Conservation (phyloP, 1,140 invertebrate genomes). For the Diplogasteroides magnus region DNA sequence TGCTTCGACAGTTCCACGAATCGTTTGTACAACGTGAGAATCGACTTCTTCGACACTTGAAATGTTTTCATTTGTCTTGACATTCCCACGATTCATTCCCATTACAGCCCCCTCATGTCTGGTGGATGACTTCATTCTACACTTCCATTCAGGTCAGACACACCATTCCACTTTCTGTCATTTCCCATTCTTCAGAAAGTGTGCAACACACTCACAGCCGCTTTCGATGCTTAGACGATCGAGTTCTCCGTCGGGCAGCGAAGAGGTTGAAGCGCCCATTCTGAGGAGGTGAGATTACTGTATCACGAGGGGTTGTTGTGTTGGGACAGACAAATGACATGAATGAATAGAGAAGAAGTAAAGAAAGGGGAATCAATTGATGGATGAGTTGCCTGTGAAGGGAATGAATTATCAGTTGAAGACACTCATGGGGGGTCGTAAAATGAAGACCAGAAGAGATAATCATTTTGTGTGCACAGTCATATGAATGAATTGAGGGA, state of each 20-base stretch:
- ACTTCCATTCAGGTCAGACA: too few relatives aligned
- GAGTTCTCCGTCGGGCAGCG: conserved; percentile 33
- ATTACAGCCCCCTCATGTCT: too few relatives aligned
- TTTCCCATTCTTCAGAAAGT: too few relatives aligned
- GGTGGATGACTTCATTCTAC: too few relatives aligned
- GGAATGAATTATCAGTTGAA: conserved; percentile 2
- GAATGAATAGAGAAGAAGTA: not conserved
- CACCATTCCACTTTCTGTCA: too few relatives aligned
- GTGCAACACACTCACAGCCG: conserved; percentile 37
- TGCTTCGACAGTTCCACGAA: conserved; percentile 47
- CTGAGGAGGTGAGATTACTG: not conserved
- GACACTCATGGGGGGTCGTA: not conserved
- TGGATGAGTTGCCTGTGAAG: not conserved
- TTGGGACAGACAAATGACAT: not conserved
- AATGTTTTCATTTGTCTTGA: too few relatives aligned
- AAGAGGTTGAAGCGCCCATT: conserved; percentile 35
- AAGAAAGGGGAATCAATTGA: conserved; percentile 5
- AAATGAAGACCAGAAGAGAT: too few relatives aligned
- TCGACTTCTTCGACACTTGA: conserved; percentile 45
- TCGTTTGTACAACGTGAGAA: conserved; percentile 45
- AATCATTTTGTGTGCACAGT: too few relatives aligned
- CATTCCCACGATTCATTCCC: too few relatives aligned
- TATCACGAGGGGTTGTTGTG: not conserved
- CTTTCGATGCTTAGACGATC: conserved; percentile 38
- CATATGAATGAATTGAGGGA: too few relatives aligned